Percentiles rank a stretch among this genome's conserved stretches.
Conservation (phyloP, 2,797 vertebrate genomes). For the Harpagifer antarcticus region DNA sequence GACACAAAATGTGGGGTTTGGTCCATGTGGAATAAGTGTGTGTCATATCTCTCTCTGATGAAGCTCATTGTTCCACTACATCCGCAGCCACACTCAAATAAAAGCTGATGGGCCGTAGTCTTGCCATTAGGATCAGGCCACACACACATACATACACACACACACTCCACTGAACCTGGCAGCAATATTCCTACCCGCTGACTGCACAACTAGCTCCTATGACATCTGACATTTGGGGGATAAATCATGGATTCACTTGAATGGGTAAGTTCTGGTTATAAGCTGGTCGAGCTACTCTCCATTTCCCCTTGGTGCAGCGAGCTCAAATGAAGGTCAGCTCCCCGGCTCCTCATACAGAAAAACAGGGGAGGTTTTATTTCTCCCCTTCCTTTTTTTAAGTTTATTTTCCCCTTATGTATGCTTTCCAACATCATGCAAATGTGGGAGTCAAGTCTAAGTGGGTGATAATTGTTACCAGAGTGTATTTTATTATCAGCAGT, state of each 20-base stretch:
- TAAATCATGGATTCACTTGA: slow-evolving; percentile 80
- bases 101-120: slow-evolving; percentile 78
- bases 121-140: slow-evolving; percentile 67
- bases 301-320: slow-evolving; percentile 58
- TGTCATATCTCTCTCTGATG: slow-evolving; percentile 49
- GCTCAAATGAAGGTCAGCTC: slow-evolving; percentile 77
- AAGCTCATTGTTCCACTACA: slow-evolving; percentile 70
- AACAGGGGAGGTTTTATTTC: slow-evolving; percentile 13
- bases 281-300: slow-evolving; percentile 66
- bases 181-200: slow-evolving; percentile 74
- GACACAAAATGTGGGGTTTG: slow-evolving; percentile 37
- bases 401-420: slow-evolving; percentile 46
- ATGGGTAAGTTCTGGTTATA: slow-evolving; percentile 74
- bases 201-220: slow-evolving; percentile 74
- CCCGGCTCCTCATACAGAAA: slow-evolving; percentile 35
- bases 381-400: not conserved
- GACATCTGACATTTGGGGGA: slow-evolving; percentile 81
- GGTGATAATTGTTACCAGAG: slow-evolving; percentile 82
- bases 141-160: slow-evolving; percentile 36
- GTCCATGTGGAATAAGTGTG: slow-evolving; percentile 18
- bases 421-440: slow-evolving; percentile 75
- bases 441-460: slow-evolving; percentile 75
- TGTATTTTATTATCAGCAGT: slow-evolving; percentile 78
- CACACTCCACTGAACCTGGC: slow-evolving; percentile 66
- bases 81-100: slow-evolving; percentile 70